Evolutionary conservation across 2,797 vertebrate genomes (phyloP), one percentile per base, ranked within the genome.

Genomic region (Semotilus atromaculatus): DNA sequence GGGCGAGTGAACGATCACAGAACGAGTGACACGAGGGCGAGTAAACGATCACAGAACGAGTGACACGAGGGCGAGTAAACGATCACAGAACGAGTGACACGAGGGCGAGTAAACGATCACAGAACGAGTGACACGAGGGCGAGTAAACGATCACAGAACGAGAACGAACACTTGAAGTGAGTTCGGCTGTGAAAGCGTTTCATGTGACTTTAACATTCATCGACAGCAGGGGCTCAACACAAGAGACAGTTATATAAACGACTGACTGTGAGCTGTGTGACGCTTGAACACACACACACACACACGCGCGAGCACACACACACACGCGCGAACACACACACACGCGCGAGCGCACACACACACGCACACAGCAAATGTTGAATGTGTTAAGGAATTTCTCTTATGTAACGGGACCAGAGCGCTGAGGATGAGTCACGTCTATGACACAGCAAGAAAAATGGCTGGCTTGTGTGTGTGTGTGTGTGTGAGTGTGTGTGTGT

Each of bases 191-290:
- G 34, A 26, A 76, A 29, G 34, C 21, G 6, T 38, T n/a, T 76
- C 45, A 38, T 38, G 51, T 38, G 51, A 76, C 34, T 55, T 55
- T 53, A 31, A 36, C 72, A 36, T 75, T 34, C 19, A 75, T 75
- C 48, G 55, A 75, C 29, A 53, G 10, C 48, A 75, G 11, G 10
- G 21, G 45, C 31, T 75, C 19, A 23, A 75, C 71, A 51, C 51
- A 55, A 66, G 19, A 75, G 51, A 55, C 11, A 34, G 51, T 75
- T 75, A 75, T 55, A 55, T 75, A 75, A 55, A 55, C 18, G 9
- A 6, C 8, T 1, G 26, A 51, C 18, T 51, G 40, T 72, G 26
- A 31, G 71, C 26, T 21, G 43, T 0, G 72, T 2, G 34, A 34
- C 5, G 10, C n/a, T n/a, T 53, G 48, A 74, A 29, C 16, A 45